These are phyloP conservation scores for Lampris megalopsis DNA, from an alignment of 2,113 vertebrate genomes.

Conservation along the genomic window DNA sequence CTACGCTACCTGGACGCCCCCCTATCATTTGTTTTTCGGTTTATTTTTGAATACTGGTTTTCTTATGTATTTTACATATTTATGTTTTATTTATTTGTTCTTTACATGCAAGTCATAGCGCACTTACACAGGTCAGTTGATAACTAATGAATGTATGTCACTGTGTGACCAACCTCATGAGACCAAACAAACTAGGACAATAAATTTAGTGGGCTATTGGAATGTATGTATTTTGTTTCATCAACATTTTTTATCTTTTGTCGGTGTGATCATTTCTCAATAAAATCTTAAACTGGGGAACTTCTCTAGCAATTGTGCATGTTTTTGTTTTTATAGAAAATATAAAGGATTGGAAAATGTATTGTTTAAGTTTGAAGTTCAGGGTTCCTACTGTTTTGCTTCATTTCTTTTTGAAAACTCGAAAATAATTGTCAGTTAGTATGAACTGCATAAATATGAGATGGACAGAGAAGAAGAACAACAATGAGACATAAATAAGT, in stretches of 20 bases:
- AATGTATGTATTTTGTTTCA: slow-evolving; percentile 22
- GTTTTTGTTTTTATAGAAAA: neutral
- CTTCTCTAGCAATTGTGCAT: neutral
- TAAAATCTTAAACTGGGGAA: neutral
- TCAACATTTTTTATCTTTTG: neutral
- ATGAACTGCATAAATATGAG: too few relatives aligned
- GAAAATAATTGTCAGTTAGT: too few relatives aligned
- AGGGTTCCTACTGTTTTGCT: neutral
- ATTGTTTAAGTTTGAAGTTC: neutral
- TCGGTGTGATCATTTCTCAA: neutral
- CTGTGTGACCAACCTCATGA: slow-evolving; percentile 32
- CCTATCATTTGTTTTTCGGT: slow-evolving; percentile 7
- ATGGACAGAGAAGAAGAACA: neutral
- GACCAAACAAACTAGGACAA: neutral
- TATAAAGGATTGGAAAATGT: neutral
- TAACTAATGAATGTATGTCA: slow-evolving; percentile 37
- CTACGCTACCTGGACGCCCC: too few relatives aligned
- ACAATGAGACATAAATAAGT: neutral
- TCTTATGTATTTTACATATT: slow-evolving; percentile 31
- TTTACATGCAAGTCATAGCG: slow-evolving; percentile 18
- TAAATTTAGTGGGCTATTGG: slow-evolving; percentile 5
- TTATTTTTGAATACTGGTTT: slow-evolving; percentile 24
- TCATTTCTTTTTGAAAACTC: neutral
- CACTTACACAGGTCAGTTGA: slow-evolving; percentile 15
- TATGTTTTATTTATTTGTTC: slow-evolving; percentile 62